Evolutionary conservation across 2,113 vertebrate species (phyloP), one percentile per base, ranked within the genome.

Genomic region (human): DNA sequence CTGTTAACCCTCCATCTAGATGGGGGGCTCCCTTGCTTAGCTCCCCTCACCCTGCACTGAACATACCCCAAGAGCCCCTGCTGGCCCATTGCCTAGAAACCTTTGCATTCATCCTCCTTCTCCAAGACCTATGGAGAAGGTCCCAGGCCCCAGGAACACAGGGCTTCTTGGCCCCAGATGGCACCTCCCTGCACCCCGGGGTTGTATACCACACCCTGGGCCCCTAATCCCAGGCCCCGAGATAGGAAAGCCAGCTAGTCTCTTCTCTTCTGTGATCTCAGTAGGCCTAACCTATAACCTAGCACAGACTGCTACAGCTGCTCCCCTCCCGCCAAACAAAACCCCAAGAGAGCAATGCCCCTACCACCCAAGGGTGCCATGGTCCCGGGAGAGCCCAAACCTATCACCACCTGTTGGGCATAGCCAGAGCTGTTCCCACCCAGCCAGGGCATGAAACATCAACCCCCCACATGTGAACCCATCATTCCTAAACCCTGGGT

Each of bases 401-500:
- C 68, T 79, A 12, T 59, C 40, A 30, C 61, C 43, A 91, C 61
- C 84, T 76, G 27, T 78, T 85, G 7, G 25, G 88, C 35, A 48
- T 8, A 48, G 13, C 64, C 55, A 83, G 86, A 64, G 43, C 61
- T 87, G 9, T 70, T 90, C 32, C 23, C 79, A 78, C 35, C 13
- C 48, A 87, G 43, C 13, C 38, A 66, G 30, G 40, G 6, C n/a
- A 35, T 0, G 0, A 1, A 38, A 10, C 45, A 70, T 48, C 52
- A 61, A 40, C 40, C 10, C 35, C 40, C 12, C 10, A 20, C 12
- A 9, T 25, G n/a, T 61, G 25, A 97, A 38, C 91, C 27, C 57
- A 22, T 40, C 2, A 3, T 38, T 96, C 45, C 91, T 83, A 84
- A 96, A 64, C 81, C 50, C 86, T 75, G 81, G 30, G 22, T 81